phyloP scores from a whole-genome alignment of 2,888 invertebrate species.

The Scaptomyza polygonia region DNA sequence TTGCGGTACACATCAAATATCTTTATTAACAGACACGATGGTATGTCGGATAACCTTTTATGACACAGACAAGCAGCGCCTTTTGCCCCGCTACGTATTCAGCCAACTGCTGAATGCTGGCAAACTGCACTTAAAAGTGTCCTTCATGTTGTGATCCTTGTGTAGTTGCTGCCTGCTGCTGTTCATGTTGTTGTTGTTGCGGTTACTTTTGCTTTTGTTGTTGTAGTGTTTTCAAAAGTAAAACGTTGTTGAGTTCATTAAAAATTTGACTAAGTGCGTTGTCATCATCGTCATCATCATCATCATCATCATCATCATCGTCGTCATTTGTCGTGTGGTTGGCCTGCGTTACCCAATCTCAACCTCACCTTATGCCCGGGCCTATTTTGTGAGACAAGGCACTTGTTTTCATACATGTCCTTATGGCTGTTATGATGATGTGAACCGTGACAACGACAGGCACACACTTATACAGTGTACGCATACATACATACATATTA shows the following conservation, averaged over 20 bases:
- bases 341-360: conserved; percentile 1
- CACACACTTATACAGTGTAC: conserved; percentile 38
- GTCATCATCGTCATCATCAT: conserved; percentile 59
- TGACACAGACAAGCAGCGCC: conserved; percentile 19
- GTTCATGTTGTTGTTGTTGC: conserved; percentile 6
- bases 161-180: conserved; percentile 14
- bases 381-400: background rate
- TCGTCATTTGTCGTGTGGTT: conserved; percentile 31
- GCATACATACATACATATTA: background rate
- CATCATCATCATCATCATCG: conserved; percentile 55
- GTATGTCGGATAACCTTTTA: conserved; percentile 2
- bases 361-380: conserved; percentile 12
- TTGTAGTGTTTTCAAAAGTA: conserved; percentile 55
- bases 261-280: conserved; percentile 75
- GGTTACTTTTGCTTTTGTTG: conserved; percentile 5
- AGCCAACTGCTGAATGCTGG: conserved; percentile 50
- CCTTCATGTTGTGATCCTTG: conserved; percentile 44
- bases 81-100: conserved; percentile 9
- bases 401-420: conserved; percentile 17
- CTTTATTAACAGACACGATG: too few relatives aligned
- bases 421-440: conserved; percentile 34
- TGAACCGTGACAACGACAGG: conserved; percentile 36
- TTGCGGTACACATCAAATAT: too few relatives aligned
- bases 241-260: conserved; percentile 77
- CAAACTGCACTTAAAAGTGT: conserved; percentile 51